A percentile compares a stretch with the other conserved stretches of the same genome.
phyloP scores from a whole-genome alignment of 2,888 invertebrate species.

The Tricholauxania praeusta region DNA sequence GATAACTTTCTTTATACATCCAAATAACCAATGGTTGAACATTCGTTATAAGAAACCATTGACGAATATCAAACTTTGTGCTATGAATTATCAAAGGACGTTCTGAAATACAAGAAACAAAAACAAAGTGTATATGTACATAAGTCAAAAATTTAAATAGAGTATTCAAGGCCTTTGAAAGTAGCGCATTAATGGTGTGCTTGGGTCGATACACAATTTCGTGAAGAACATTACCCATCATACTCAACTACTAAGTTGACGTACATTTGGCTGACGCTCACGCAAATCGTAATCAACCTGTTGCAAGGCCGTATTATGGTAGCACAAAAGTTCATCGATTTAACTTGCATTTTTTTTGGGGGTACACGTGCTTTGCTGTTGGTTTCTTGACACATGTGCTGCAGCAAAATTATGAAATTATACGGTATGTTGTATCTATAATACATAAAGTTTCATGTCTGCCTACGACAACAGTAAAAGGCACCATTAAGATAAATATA shows the following conservation, averaged over 20 bases:
- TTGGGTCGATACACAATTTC: too few relatives aligned
- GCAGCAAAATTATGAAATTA: too few relatives aligned
- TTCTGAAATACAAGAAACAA: conserved; percentile 72
- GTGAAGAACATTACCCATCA: too few relatives aligned
- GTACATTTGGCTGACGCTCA: background rate
- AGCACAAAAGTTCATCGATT: conserved; percentile 8
- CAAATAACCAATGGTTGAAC: conserved; percentile 91
- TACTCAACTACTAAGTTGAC: too few relatives aligned
- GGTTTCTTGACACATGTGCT: too few relatives aligned
- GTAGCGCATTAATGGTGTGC: background rate
- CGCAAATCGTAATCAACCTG: conserved; percentile 10
- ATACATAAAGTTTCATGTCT: too few relatives aligned
- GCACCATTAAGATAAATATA: too few relatives aligned
- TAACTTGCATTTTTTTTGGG: conserved; percentile 4
- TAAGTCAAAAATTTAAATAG: background rate
- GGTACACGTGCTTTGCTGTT: too few relatives aligned
- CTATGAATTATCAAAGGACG: conserved; percentile 88
- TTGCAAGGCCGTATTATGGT: background rate
- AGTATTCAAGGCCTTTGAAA: background rate
- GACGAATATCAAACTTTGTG: conserved; percentile 95
- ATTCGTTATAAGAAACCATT: conserved; percentile 94
- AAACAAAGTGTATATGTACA: conserved; percentile 11
- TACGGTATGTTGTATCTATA: too few relatives aligned
- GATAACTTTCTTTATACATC: conserved; percentile 94
- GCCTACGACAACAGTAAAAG: too few relatives aligned